These are phyloP conservation scores for Paradoxurus hermaphroditus DNA, from an alignment of 2,113 vertebrate genomes.

Conservation along the genomic window DNA sequence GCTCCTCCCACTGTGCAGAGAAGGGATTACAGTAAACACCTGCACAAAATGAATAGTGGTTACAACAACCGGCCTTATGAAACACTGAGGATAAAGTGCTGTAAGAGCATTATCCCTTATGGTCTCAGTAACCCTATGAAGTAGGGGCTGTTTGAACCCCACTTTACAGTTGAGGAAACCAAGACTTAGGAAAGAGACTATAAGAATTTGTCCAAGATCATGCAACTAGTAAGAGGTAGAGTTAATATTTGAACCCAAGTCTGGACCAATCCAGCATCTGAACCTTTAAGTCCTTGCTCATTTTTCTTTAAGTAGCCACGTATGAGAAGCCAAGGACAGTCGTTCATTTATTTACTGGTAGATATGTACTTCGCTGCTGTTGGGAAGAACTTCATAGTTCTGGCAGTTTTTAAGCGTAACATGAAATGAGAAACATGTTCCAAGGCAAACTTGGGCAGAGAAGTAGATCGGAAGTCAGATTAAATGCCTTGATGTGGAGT, in stretches of 20 bases:
- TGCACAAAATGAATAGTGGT: neutral
- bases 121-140: neutral
- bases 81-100: neutral
- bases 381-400: neutral
- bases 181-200: neutral
- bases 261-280: neutral
- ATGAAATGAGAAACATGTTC: neutral
- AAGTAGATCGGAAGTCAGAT: neutral
- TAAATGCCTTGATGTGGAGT: neutral
- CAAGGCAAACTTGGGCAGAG: neutral
- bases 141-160: neutral
- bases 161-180: neutral
- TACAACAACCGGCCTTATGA: neutral
- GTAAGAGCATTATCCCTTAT: neutral
- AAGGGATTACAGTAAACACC: neutral
- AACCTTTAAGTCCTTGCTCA: neutral
- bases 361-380: neutral
- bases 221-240: neutral
- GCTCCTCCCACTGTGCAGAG: neutral
- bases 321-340: neutral
- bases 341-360: neutral
- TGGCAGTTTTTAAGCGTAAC: neutral
- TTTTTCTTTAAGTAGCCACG: neutral
- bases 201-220: neutral
- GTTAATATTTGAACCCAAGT: neutral